Conservation (phyloP, 2,113 vertebrate genomes). For the Nipponia nippon region DNA sequence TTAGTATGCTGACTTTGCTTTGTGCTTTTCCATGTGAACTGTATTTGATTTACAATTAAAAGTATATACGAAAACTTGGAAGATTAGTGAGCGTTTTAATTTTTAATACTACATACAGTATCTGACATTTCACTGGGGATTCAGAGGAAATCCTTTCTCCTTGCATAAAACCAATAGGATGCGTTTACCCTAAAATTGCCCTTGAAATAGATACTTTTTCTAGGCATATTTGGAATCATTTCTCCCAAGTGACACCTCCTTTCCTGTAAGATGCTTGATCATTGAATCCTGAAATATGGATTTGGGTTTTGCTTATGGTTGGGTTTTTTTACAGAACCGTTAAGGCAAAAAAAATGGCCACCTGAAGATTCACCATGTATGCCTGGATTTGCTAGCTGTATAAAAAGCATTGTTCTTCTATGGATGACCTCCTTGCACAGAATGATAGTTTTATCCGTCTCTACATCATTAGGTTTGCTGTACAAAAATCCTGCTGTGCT, state of each 20-base stretch:
- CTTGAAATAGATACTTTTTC: background rate
- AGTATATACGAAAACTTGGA: background rate
- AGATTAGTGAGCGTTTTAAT: conserved; percentile 15
- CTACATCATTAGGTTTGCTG: conserved; percentile 75
- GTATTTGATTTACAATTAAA: background rate
- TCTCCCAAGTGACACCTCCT: background rate
- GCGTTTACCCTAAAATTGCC: conserved; percentile 1
- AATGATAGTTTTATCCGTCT: conserved; percentile 74
- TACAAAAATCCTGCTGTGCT: conserved; percentile 70
- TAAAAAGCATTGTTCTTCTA: conserved; percentile 62
- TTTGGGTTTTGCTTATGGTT: background rate
- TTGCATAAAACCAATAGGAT: background rate
- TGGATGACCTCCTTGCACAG: conserved; percentile 68
- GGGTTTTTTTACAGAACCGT: conserved; percentile 9
- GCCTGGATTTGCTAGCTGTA: conserved; percentile 28
- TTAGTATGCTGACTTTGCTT: background rate
- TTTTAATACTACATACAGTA: background rate
- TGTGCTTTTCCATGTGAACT: background rate
- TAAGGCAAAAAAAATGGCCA: conserved; percentile 30
- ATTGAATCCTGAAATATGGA: background rate
- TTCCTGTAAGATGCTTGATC: background rate
- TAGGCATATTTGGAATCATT: background rate
- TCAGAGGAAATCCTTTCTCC: conserved; percentile 1
- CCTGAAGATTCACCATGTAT: background rate
- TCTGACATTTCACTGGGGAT: background rate